Evolutionary conservation across 2,797 vertebrate species (phyloP).

Genomic region (Acridotheres tristis): DNA sequence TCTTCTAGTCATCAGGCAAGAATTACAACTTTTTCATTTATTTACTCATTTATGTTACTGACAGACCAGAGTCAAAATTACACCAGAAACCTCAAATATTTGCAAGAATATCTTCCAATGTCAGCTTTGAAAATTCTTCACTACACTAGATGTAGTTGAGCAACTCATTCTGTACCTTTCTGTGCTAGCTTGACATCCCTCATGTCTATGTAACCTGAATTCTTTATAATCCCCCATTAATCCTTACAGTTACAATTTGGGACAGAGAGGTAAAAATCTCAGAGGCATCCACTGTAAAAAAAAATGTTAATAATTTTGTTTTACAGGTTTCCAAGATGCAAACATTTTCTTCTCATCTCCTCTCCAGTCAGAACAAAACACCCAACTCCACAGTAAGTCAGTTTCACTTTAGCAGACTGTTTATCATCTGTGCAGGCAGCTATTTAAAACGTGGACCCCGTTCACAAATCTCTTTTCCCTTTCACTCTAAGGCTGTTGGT

Average conservation of each 20-base stretch:
- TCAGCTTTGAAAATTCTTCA: neutral
- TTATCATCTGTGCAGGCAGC: neutral
- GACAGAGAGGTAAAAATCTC: neutral
- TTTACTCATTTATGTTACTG: neutral
- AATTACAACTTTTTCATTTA: neutral
- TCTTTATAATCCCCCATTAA: neutral
- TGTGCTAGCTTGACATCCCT: neutral
- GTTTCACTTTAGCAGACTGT: neutral
- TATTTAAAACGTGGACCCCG: neutral
- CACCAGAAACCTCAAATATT: neutral
- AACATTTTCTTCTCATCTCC: neutral
- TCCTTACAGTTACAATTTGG: neutral
- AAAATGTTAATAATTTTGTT: neutral
- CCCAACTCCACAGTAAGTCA: neutral
- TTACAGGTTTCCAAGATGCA: neutral
- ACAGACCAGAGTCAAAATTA: neutral
- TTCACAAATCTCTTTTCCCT: neutral
- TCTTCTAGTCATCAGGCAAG: neutral
- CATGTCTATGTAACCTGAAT: fast-evolving
- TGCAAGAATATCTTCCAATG: neutral
- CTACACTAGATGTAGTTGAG: neutral
- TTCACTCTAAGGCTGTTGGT: neutral
- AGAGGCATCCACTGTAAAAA: neutral
- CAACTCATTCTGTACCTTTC: neutral
- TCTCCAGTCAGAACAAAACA: neutral